Evolutionary conservation across 2,797 vertebrate genomes (phyloP).

Genomic region (Pagetopsis macropterus): DNA sequence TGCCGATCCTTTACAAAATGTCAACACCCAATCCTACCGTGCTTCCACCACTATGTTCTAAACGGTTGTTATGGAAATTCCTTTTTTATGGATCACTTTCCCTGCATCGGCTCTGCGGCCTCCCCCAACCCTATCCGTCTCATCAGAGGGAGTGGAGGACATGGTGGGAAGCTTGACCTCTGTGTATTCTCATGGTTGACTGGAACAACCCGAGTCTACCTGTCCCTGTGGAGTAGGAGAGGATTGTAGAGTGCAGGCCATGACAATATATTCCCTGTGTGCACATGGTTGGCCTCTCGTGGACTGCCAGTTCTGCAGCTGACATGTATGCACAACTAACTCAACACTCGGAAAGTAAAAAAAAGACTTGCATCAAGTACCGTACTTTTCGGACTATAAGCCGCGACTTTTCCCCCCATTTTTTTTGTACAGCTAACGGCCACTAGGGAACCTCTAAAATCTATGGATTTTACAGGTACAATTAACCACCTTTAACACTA

Average conservation of each 20-base stretch:
- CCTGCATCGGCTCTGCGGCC: slow-evolving; percentile 38
- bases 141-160: slow-evolving; percentile 54
- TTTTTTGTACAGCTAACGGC: too few relatives aligned
- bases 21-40: not conserved
- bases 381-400: too few relatives aligned
- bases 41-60: slow-evolving; percentile 10
- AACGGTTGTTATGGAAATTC: slow-evolving; percentile 32
- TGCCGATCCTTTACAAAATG: slow-evolving; percentile 7
- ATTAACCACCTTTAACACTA: too few relatives aligned
- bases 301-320: slow-evolving; percentile 57
- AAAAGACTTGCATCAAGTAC: slow-evolving; percentile 13
- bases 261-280: slow-evolving; percentile 73
- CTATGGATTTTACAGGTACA: too few relatives aligned
- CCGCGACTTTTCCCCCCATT: too few relatives aligned
- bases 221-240: slow-evolving; percentile 69
- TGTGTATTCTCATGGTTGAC: slow-evolving; percentile 76
- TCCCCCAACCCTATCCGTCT: slow-evolving; percentile 54
- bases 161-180: slow-evolving; percentile 69
- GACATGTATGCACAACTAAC: slow-evolving; percentile 73
- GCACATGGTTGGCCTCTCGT: slow-evolving; percentile 66
- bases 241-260: slow-evolving; percentile 66
- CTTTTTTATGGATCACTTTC: slow-evolving; percentile 50
- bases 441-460: too few relatives aligned
- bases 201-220: slow-evolving; percentile 69
- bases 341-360: slow-evolving; percentile 30